Evolutionary conservation across 2,797 vertebrate species (phyloP), one percentile per base, ranked within the genome.

Genomic region (Hyperoplus immaculatus): DNA sequence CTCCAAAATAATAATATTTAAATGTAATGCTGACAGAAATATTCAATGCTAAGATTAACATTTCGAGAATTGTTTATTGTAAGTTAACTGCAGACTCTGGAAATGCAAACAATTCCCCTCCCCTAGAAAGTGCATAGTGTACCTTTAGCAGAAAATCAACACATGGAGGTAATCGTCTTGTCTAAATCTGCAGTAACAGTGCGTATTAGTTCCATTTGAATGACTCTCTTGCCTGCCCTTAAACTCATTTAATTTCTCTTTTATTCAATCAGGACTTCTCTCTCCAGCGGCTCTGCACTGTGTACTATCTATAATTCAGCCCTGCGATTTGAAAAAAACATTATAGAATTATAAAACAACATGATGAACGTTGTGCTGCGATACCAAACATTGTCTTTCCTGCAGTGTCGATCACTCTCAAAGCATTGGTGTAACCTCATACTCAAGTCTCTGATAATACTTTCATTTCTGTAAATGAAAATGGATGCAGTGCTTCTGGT

Each of bases 211-310:
- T 84, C 46, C 50, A 14, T 68, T 42, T 45, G 6, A 73, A 67
- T 57, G 14, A 56, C 60, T 61, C 75, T 50, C 49, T 58, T 62
- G 61, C 82, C 64, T 80, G 14, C 53, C 29, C 60, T 72, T 61
- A 87, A 29, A 86, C 67, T 65, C 42, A 78, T 80, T 84, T 50
- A 1, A 77, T 77, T 76, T 61, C 38, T 55, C 15, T 69, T 63
- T 88, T 65, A 87, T 87, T 87, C 11, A 80, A 79, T 86, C 63
- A 87, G 66, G 71, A 54, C 65, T 13, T 75, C 60, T 76, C 14
- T 75, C 60, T 76, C 56, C 58, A 7, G 84, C 69, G 74, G 75
- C 70, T 82, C 80, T 78, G 73, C 29, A 29, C 38, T 71, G 56
- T 72, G 62, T 64, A 55, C 29, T 29, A 29, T 78, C 81, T 72